Evolutionary conservation across 2,113 vertebrate genomes (phyloP).

Genomic region (Prionailurus viverrinus): DNA sequence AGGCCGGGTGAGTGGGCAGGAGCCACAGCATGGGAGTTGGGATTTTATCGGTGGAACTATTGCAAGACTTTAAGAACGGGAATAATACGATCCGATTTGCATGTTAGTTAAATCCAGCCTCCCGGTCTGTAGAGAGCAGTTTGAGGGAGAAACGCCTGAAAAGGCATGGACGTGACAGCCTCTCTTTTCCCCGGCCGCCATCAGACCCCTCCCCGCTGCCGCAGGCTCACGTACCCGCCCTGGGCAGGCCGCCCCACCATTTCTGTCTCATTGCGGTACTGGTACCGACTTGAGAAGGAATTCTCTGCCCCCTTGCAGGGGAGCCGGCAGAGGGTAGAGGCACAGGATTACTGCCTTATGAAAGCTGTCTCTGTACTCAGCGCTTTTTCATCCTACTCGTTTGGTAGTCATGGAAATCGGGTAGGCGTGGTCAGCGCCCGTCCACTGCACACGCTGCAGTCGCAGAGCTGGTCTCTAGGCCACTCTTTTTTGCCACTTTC

Average conservation of each 20-base stretch:
- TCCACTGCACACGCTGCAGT: not conserved
- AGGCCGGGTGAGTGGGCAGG: not conserved
- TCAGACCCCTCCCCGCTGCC: not conserved
- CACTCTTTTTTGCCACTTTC: not conserved
- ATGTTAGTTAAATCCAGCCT: not conserved
- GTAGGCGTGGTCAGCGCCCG: not conserved
- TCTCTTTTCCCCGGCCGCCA: not conserved
- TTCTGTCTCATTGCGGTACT: not conserved
- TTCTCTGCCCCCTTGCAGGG: conserved; percentile 1
- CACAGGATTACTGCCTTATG: not conserved
- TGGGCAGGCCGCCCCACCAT: not conserved
- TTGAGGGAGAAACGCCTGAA: not conserved
- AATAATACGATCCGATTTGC: not conserved
- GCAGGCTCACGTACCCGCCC: fast-evolving
- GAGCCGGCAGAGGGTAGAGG: not conserved
- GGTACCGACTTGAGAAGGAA: not conserved
- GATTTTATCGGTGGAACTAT: not conserved
- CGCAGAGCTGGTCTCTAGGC: not conserved
- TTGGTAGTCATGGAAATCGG: not conserved
- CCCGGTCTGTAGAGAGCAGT: not conserved
- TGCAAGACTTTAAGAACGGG: not conserved
- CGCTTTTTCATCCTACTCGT: not conserved
- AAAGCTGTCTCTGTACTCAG: not conserved
- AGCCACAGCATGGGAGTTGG: not conserved
- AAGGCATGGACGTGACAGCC: not conserved